Evolutionary conservation across 1,140 invertebrate genomes (phyloP), one percentile per base, ranked within the genome.

Genomic region (Helicoverpa armigera): DNA sequence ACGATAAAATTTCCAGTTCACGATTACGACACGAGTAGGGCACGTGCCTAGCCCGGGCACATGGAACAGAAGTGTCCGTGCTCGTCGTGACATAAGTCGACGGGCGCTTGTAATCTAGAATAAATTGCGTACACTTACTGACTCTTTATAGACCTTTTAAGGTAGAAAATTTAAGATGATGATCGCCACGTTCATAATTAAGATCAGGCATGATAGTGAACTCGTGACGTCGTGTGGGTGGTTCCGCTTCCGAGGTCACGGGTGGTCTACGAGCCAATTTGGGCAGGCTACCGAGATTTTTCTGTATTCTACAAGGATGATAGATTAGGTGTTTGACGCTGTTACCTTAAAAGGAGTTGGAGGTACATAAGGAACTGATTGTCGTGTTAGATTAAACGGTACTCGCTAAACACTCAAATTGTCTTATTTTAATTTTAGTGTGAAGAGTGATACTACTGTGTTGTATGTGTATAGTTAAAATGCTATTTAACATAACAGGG

Each of bases 61-160:
- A 83, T 81, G 48, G 74, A 89, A 91, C 93, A 91, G 92, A 93
- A 93, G 93, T 94, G 92, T 93, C 88, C 89, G 83, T 76, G 76
- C 70, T 84, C 73, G 88, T 94, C 93, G 93, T 94, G 93, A 94
- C 92, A 93, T 90, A 91, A 91, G 88, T 87, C 79, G 82, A 76
- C 87, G 85, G 86, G 89, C 86, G 87, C 86, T 87, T 85, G 89
- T 90, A 94, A 94, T 94, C 93, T 94, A 83, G 89, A 86, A 93
- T 93, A 94, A 92, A 94, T 94, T 94, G 91, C 92, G 92, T 95
- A 94, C 89, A 92, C 90, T 93, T 91, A 91, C 90, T 85, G 90
- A 91, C 92, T 93, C 91, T 94, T 94, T 95, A 94, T 92, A 92
- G 90, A 94, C 92, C 92, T 93, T 94, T 94, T 95, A 94, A 91